Evolutionary conservation across 2,113 vertebrate genomes (phyloP), one percentile per base, ranked within the genome.

Genomic region (Platycercus adscitus): DNA sequence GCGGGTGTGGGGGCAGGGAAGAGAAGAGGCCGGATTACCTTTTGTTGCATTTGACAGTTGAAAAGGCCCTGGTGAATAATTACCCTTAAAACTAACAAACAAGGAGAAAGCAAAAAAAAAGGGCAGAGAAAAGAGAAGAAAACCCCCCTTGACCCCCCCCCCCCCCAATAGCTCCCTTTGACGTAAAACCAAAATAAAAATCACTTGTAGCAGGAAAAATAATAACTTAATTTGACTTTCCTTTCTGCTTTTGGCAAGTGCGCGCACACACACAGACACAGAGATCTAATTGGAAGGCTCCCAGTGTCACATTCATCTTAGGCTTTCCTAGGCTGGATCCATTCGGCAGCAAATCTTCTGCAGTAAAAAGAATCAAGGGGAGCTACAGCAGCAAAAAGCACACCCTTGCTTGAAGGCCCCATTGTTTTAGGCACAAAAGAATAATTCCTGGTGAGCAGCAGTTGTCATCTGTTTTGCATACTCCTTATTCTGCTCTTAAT

Each of bases 21-120:
- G 94, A 97, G 94, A 83, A 96, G 91, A 86, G 83, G 79, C 55
- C 0, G 12, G 92, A 94, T 98, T 98, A 98, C 96, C 98, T 98
- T 99, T 98, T 98, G 98, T 99, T 95, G 66, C 24, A 73, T 97
- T 95, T 98, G 98, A 98, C 98, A 98, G 98, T 97, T 98, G 98
- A 98, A 99, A 98, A 98, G 98, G 97, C 98, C 96, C 85, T 44
- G 70, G 97, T 99, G 98, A 99, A 99, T 99, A 99, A 99, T 98
- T 98, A 98, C 98, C 97, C 94, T 90, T 94, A 95, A 97, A 98
- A 98, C 97, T 97, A 97, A 97, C 93, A 98, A 97, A 98, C 86
- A 94, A 97, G 92, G 90, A 97, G 35, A 94, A 89, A 96, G 83
- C 8, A 21, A 81, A 94, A 94, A 93, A 97, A 96, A 97, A 94